Evolutionary conservation across 2,113 vertebrate genomes (phyloP), one percentile per base, ranked within the genome.

Genomic region (Amia ocellicauda): DNA sequence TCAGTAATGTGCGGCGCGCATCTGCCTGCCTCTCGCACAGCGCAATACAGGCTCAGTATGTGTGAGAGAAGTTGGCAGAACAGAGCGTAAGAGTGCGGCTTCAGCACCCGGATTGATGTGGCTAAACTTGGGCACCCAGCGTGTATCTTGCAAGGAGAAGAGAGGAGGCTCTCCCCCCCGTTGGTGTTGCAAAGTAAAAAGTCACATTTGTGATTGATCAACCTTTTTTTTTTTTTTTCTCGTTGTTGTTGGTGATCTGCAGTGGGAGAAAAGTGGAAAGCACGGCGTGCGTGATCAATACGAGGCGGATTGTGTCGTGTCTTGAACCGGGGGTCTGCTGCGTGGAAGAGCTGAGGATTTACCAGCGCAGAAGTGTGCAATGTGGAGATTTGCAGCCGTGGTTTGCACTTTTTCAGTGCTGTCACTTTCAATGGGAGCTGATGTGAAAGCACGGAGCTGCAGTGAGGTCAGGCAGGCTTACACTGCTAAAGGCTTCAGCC

Each of bases 381-480:
- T 91, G 89, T 72, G 79, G 70, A 73, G 69, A 62, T 70, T 85
- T 43, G 68, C 79, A 72, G 80, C 76, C 62, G 60, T 85, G 76
- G 61, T 89, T 64, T 89, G 83, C 80, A 85, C 83, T 75, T 85
- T 91, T 40, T 85, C 79, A 7, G 69, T 81, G 76, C 85, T 88
- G 69, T 80, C 74, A 60, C 80, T 89, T 31, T 82, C 86, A 20
- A 80, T 83, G 19, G 72, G 79, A 36, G 85, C 89, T 51, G 92
- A 93, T 64, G 78, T 86, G 49, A 91, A 90, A 75, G 86, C 90
- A 29, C 85, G 91, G 76, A 92, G 92, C 83, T 98, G 95, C 87
- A 82, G 89, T 63, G 91, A 91, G 80, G 93, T 94, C 85, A 85
- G 88, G 70, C 91, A 92, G 72, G 92, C 92, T 58, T 94, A 91